phyloP scores from a whole-genome alignment of 2,888 invertebrate species.

The Drosophila parthenogenetica region DNA sequence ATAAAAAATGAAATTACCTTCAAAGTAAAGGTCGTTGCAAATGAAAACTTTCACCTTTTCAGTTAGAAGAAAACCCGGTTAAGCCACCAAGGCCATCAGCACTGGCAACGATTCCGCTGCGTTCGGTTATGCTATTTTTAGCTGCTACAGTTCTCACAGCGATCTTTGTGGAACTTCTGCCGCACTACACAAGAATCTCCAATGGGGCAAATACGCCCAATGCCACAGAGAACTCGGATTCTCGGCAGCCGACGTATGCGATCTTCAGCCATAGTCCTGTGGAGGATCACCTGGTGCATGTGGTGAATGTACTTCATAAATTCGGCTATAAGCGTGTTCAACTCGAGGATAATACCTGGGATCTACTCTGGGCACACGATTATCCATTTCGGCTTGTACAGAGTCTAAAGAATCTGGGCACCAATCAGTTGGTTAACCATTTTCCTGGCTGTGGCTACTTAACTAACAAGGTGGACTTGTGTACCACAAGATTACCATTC shows the following conservation, averaged over 20 bases:
- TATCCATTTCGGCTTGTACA: slow-evolving; percentile 90
- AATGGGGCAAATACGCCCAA: slow-evolving; percentile 21
- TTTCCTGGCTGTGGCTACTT: slow-evolving; percentile 97
- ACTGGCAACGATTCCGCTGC: slow-evolving; percentile 49
- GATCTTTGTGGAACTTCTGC: slow-evolving; percentile 69
- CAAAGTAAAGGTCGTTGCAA: not conserved
- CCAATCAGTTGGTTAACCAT: slow-evolving; percentile 94
- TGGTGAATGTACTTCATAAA: slow-evolving; percentile 91
- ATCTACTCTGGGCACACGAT: slow-evolving; percentile 96
- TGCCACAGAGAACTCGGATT: not conserved
- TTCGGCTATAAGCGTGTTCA: slow-evolving; percentile 89
- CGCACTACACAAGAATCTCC: slow-evolving; percentile 34
- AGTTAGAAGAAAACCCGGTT: slow-evolving; percentile 34
- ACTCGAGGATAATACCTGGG: slow-evolving; percentile 89
- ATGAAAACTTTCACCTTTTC: slow-evolving; percentile 61
- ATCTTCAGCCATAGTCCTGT: slow-evolving; percentile 86
- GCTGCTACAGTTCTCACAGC: slow-evolving; percentile 68
- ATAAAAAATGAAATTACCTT: not conserved
- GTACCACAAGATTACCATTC: slow-evolving; percentile 91
- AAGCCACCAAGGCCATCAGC: slow-evolving; percentile 14
- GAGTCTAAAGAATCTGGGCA: slow-evolving; percentile 87
- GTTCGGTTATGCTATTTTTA: slow-evolving; percentile 66
- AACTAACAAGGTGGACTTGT: slow-evolving; percentile 96
- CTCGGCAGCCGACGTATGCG: slow-evolving; percentile 86
- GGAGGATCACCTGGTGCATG: slow-evolving; percentile 89